Evolutionary conservation across 2,888 invertebrate genomes (phyloP).

Genomic region (Acronicta alni): DNA sequence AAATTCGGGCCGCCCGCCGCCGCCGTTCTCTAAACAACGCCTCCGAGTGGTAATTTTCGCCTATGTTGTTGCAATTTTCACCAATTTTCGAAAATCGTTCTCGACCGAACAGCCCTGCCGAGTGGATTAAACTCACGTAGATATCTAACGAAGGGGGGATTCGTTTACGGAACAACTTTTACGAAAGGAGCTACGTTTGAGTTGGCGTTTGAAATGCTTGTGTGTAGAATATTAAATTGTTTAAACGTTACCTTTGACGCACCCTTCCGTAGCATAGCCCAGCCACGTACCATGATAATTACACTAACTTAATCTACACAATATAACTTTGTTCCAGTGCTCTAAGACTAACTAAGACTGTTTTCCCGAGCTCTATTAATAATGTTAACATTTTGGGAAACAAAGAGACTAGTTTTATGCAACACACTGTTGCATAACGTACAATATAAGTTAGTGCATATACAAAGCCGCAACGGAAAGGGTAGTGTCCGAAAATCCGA

Average conservation of each 20-base stretch:
- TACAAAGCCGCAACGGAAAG: slow-evolving; percentile 73
- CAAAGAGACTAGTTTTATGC: slow-evolving; percentile 67
- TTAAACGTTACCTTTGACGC: slow-evolving; percentile 86
- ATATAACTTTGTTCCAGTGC: slow-evolving; percentile 71
- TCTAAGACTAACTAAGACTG: slow-evolving; percentile 62
- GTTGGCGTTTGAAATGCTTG: slow-evolving; percentile 86
- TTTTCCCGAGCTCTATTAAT: slow-evolving; percentile 54
- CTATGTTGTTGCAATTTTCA: slow-evolving; percentile 87
- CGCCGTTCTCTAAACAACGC: slow-evolving; percentile 79
- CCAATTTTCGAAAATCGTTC: slow-evolving; percentile 85
- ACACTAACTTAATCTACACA: slow-evolving; percentile 80
- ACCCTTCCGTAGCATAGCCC: slow-evolving; percentile 73
- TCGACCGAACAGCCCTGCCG: slow-evolving; percentile 73
- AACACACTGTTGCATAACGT: slow-evolving; percentile 58
- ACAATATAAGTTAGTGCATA: slow-evolving; percentile 70
- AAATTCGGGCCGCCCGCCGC: slow-evolving; percentile 70
- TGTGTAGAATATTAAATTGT: slow-evolving; percentile 89
- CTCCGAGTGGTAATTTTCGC: slow-evolving; percentile 85
- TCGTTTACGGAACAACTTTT: slow-evolving; percentile 87
- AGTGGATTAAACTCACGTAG: slow-evolving; percentile 89
- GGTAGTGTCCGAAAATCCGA: slow-evolving; percentile 74
- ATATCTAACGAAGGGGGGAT: slow-evolving; percentile 88
- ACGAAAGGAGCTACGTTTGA: slow-evolving; percentile 85
- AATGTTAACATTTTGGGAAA: slow-evolving; percentile 59
- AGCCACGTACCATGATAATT: slow-evolving; percentile 82